Percentiles rank a stretch among this genome's conserved stretches.
Evolutionary conservation across 2,113 vertebrate species (phyloP).

Genomic region (Dinomys branickii): DNA sequence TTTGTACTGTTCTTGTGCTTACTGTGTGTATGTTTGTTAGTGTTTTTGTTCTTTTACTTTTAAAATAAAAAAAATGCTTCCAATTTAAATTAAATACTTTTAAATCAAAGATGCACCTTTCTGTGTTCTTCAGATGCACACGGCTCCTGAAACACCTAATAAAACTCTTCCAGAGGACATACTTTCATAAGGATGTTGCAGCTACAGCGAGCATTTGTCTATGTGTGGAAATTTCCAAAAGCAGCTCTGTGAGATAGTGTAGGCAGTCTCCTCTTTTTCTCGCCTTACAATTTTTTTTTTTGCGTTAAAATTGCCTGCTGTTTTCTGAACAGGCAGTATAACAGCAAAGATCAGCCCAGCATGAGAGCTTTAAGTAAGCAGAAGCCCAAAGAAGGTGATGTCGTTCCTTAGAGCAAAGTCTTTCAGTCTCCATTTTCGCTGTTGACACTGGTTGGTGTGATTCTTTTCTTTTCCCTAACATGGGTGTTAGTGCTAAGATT

Average conservation of each 20-base stretch:
- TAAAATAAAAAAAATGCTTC: too few relatives aligned
- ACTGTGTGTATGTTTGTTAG: too few relatives aligned
- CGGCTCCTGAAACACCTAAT: background rate
- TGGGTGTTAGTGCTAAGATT: constrained; percentile 19
- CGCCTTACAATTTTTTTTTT: background rate
- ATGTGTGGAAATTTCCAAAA: background rate
- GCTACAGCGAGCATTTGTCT: background rate
- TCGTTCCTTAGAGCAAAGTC: background rate
- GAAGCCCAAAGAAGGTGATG: background rate
- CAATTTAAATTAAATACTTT: background rate
- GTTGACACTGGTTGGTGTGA: background rate
- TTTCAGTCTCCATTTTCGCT: background rate
- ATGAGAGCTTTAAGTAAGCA: background rate
- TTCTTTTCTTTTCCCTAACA: background rate
- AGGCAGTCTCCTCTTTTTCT: background rate
- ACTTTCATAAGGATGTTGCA: background rate
- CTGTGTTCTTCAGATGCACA: background rate
- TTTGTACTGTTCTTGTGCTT: too few relatives aligned
- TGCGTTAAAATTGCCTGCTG: background rate
- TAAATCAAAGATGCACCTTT: background rate
- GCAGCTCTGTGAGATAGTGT: background rate
- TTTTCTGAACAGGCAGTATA: background rate
- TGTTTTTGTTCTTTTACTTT: too few relatives aligned
- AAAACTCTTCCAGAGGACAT: background rate
- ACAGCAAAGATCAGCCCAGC: background rate